Evolutionary conservation across 2,797 vertebrate species (phyloP), one percentile per base, ranked within the genome.

Genomic region (Odontamblyopus lacepedii): DNA sequence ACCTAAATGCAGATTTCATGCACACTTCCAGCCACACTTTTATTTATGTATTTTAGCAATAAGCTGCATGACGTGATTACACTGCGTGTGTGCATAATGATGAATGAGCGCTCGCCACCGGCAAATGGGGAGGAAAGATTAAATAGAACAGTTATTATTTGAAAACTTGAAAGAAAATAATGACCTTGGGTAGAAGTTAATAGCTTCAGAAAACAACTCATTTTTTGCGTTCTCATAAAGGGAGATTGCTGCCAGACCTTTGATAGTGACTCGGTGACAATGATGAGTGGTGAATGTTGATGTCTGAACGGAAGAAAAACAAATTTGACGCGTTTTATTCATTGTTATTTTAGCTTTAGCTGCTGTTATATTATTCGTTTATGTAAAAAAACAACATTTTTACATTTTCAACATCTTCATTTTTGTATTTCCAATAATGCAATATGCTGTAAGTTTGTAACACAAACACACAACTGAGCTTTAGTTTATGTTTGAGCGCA

Each of bases 61-160:
- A 26, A 44, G 23, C 51, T 71, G n/a, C 26, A 13, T 38, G 74
- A 53, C 38, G 18, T 71, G 26, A 73, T 74, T 77, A 64, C 29
- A 66, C 61, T 60, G 61, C 78, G 78, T 70, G 74, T 66, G 62
- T 64, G 48, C n/a, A 53, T 57, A 62, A 83, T 88, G 78, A 90
- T 85, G 72, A 81, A 87, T 88, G 74, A 73, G 77, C 60, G 18
- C 19, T 19, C 16, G 44, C 70, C 72, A 68, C 16, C 66, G 67
- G 66, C 63, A 74, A 77, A 77, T 60, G 23, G 70, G 50, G 72
- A 87, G 69, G 69, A 80, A 82, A 83, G 78, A 86, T 78, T 67
- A 78, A 64, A 75, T n/a, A 53, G 5, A 63, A 73, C 48, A 78
- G 73, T 83, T 79, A 76, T 83, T 74, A 66, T 78, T 74, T 74